Percentiles rank a stretch among this genome's conserved stretches.
phyloP scores from a whole-genome alignment of 2,113 vertebrate genomes.

The Bubo blakistoni region DNA sequence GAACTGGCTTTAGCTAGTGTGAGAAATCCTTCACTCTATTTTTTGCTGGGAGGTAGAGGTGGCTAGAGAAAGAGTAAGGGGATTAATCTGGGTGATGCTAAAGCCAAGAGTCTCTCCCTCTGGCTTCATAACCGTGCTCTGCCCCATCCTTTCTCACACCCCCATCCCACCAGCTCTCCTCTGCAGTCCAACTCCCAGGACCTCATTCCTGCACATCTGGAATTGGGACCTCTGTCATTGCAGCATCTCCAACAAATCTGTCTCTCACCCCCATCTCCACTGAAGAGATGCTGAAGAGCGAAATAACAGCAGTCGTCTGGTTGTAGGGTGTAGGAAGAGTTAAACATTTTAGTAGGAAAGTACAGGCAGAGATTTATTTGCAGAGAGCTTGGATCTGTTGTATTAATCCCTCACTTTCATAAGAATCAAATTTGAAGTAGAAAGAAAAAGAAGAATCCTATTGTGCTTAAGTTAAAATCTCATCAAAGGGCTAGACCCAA shows the following conservation, averaged over 20 bases:
- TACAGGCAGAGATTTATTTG: not conserved
- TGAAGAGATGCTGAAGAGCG: not conserved
- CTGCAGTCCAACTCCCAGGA: not conserved
- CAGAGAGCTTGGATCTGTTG: not conserved
- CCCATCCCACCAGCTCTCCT: not conserved
- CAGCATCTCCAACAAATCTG: not conserved
- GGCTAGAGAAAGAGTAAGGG: not conserved
- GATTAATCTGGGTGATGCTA: not conserved
- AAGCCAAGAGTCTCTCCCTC: not conserved
- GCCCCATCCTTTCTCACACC: not conserved
- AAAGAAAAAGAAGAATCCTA: conserved; percentile 22
- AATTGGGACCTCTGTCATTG: not conserved
- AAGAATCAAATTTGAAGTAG: conserved; percentile 28
- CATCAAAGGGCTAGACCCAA: not conserved
- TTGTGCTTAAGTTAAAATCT: conserved; percentile 31
- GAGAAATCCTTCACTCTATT: not conserved
- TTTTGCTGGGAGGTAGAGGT: not conserved
- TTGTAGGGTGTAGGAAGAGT: not conserved
- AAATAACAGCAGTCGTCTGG: not conserved
- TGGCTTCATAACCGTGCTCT: fast-evolving
- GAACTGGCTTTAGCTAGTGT: not conserved
- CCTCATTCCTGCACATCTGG: not conserved
- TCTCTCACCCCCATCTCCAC: not conserved
- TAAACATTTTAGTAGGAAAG: not conserved
- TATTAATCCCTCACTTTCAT: conserved; percentile 28